Percentiles rank a stretch among this genome's conserved stretches.
Evolutionary conservation across 2,113 vertebrate genomes (phyloP).

Genomic region (Pimephales promelas): DNA sequence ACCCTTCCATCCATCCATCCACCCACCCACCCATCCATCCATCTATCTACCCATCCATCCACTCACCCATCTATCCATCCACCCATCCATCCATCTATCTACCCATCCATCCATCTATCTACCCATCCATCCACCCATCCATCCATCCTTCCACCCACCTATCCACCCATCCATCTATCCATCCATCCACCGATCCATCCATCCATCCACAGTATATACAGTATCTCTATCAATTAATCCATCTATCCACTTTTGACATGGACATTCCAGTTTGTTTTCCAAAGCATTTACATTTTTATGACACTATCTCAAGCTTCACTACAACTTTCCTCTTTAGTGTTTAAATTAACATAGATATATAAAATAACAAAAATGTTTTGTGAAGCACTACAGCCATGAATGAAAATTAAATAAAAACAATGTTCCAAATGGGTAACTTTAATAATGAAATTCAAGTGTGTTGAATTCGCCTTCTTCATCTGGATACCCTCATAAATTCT

Average conservation of each 20-base stretch:
- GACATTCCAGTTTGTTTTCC: background rate
- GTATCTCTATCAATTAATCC: too few relatives aligned
- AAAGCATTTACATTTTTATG: slow-evolving; percentile 43
- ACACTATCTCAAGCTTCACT: background rate
- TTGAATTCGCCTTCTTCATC: background rate
- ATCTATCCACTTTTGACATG: background rate
- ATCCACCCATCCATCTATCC: too few relatives aligned
- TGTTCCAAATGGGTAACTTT: background rate
- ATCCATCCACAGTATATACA: too few relatives aligned
- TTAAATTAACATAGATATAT: slow-evolving; percentile 43
- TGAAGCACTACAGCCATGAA: background rate
- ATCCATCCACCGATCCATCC: too few relatives aligned
- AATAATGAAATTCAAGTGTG: slow-evolving; percentile 1
- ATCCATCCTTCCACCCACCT: too few relatives aligned
- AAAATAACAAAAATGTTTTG: slow-evolving; percentile 13
- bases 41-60: background rate
- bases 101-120: background rate
- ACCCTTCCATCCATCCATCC: background rate
- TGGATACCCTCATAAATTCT: slow-evolving; percentile 21
- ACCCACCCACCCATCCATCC: background rate
- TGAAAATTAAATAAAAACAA: background rate
- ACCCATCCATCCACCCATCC: background rate
- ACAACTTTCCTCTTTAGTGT: slow-evolving; percentile 31
- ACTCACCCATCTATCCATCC: background rate
- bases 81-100: background rate